Evolutionary conservation across 35 echinoderm and acorn worm species (phyloP).

Genomic region (Apostichopus japonicus): DNA sequence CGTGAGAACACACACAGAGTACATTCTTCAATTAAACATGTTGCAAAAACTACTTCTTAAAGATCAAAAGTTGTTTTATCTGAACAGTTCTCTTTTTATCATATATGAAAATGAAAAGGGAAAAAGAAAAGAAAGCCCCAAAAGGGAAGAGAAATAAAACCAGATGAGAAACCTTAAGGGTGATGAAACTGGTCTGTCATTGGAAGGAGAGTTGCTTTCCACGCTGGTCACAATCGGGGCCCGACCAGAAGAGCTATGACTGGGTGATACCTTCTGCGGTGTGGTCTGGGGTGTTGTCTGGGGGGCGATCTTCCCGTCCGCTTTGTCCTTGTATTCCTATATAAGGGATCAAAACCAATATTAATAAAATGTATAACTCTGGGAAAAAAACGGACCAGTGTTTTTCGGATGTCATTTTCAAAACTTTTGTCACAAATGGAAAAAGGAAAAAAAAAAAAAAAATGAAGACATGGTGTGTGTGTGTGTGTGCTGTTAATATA

Average conservation of each 20-base stretch:
- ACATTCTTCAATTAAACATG: no score
- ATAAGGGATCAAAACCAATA: neutral
- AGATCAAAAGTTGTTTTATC: neutral
- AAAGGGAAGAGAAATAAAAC: neutral
- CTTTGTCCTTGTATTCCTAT: conserved; percentile 75
- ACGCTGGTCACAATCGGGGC: neutral
- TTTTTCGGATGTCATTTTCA: no score
- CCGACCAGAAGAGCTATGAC: conserved; percentile 19
- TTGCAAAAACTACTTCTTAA: no score
- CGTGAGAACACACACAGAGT: no score
- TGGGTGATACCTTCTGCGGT: conserved; percentile 30
- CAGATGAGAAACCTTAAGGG: conserved; percentile 3
- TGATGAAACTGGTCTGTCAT: neutral
- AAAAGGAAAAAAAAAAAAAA: no score
- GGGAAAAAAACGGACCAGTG: no score
- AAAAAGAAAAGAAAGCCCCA: neutral
- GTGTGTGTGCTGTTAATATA: no score
- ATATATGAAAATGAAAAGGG: neutral
- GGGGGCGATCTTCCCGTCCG: conserved; percentile 71
- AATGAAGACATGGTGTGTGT: no score
- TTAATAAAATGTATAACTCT: no score
- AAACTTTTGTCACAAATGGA: no score
- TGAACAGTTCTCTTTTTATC: neutral
- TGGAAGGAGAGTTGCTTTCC: neutral
- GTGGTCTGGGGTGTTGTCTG: conserved; percentile 47